Conservation (phyloP, 2,113 vertebrate species). For the Cairina moschata region DNA sequence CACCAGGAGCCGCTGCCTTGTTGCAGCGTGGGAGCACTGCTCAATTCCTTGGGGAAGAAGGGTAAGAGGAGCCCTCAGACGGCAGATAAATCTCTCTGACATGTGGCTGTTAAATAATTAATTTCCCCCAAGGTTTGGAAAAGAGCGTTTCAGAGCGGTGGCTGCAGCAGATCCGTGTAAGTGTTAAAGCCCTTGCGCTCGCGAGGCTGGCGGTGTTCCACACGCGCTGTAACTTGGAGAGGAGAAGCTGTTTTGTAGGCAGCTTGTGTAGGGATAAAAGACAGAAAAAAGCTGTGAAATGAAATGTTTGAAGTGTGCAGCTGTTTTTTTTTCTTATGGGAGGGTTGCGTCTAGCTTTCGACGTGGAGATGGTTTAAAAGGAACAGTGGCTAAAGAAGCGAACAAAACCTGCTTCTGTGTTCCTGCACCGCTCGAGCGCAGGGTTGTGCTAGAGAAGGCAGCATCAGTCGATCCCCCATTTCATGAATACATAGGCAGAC, state of each 20-base stretch:
- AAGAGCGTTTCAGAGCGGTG: constrained; percentile 27
- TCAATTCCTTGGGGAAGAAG: constrained; percentile 25
- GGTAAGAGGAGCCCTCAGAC: constrained; percentile 23
- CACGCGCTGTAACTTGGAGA: not conserved
- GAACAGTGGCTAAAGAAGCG: not conserved
- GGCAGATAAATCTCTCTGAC: constrained; percentile 21
- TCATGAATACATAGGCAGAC: not conserved
- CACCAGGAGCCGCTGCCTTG: not conserved
- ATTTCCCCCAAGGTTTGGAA: constrained; percentile 30
- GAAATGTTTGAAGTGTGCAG: not conserved
- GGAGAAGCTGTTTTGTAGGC: constrained; percentile 9
- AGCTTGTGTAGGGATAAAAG: not conserved
- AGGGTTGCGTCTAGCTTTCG: not conserved
- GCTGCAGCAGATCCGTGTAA: not conserved
- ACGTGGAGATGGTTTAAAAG: not conserved
- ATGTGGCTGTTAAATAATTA: constrained; percentile 45
- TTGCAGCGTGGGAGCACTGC: not conserved
- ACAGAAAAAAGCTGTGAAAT: constrained; percentile 3
- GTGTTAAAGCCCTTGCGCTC: not conserved
- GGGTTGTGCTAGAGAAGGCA: not conserved
- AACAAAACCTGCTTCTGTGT: not conserved
- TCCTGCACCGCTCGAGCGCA: not conserved
- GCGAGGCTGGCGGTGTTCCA: constrained; percentile 35
- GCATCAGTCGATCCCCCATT: not conserved
- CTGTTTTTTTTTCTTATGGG: not conserved